Evolutionary conservation across 2,113 vertebrate species (phyloP).

Genomic region (Hassar affinis): DNA sequence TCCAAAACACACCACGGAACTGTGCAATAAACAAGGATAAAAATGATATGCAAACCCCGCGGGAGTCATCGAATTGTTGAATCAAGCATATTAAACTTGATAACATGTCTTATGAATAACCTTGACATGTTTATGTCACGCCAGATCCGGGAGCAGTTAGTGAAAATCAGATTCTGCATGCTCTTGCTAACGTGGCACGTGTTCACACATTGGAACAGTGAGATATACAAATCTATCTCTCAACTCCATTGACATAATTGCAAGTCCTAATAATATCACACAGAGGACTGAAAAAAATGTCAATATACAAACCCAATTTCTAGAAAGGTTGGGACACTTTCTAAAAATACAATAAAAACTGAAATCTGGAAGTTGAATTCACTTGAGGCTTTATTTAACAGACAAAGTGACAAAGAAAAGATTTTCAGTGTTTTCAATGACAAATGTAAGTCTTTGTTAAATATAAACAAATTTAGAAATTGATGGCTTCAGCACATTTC

Average conservation of each 20-base stretch:
- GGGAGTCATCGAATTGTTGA: not conserved
- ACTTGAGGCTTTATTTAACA: too few species aligned
- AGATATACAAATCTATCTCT: slow-evolving; percentile 23
- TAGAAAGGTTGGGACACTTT: too few species aligned
- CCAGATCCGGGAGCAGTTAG: not conserved
- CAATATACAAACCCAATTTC: not conserved
- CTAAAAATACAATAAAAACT: too few species aligned
- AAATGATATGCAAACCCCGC: not conserved
- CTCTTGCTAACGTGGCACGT: not conserved
- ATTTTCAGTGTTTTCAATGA: too few species aligned
- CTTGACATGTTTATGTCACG: slow-evolving; percentile 24
- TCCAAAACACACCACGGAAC: not conserved
- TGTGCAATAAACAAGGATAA: slow-evolving; percentile 4
- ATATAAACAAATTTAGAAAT: too few species aligned
- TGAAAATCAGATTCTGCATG: slow-evolving; percentile 13
- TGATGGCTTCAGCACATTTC: too few species aligned
- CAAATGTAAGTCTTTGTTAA: too few species aligned
- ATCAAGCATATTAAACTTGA: slow-evolving; percentile 35
- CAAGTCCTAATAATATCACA: slow-evolving; percentile 47
- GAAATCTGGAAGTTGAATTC: too few species aligned
- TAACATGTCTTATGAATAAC: slow-evolving; percentile 22
- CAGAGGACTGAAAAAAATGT: not conserved
- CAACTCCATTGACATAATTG: slow-evolving; percentile 11
- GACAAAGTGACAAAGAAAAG: too few species aligned
- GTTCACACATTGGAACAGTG: not conserved